These are phyloP conservation scores for Branchinecta lindahli DNA, from an alignment of 1,140 invertebrate genomes.

Conservation along the genomic window DNA sequence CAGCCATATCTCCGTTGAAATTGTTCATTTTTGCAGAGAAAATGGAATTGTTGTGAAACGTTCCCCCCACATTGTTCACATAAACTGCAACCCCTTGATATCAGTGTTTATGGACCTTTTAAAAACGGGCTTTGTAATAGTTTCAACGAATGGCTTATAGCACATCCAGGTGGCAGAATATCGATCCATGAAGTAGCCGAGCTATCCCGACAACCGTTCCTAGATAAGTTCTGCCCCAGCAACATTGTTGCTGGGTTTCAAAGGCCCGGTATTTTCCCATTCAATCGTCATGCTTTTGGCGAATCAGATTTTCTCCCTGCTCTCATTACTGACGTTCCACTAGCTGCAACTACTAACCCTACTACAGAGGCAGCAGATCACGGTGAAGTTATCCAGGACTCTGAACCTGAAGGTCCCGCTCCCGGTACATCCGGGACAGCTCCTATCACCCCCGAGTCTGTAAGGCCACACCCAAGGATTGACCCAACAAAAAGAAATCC, in stretches of 20 bases:
- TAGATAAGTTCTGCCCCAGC: constrained; percentile 6
- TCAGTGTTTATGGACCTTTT: constrained; percentile 26
- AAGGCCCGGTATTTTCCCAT: constrained; percentile 23
- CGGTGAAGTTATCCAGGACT: constrained; percentile 7
- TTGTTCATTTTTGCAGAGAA: constrained; percentile 34
- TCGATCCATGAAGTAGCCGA: constrained; percentile 23
- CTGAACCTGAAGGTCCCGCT: constrained; percentile 7
- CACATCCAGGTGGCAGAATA: constrained; percentile 23
- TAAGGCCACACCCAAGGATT: constrained; percentile 4
- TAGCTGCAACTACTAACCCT: constrained; percentile 8
- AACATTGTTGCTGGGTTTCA: constrained; percentile 25
- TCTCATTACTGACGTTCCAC: constrained; percentile 20
- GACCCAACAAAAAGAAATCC: constrained; percentile 5
- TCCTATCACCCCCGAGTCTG: constrained; percentile 7
- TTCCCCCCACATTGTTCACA: constrained; percentile 29
- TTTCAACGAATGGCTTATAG: constrained; percentile 23
- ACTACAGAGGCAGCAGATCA: constrained; percentile 5
- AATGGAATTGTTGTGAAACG: constrained; percentile 37
- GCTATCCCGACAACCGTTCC: constrained; percentile 21
- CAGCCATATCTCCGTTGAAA: constrained; percentile 23
- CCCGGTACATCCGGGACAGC: constrained; percentile 7
- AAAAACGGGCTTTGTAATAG: constrained; percentile 29
- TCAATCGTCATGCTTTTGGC: constrained; percentile 22
- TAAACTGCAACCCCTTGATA: constrained; percentile 29
- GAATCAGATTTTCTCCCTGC: constrained; percentile 21